Evolutionary conservation across 2,113 vertebrate genomes (phyloP), one percentile per base, ranked within the genome.

Genomic region (Myxocyprinus asiaticus): DNA sequence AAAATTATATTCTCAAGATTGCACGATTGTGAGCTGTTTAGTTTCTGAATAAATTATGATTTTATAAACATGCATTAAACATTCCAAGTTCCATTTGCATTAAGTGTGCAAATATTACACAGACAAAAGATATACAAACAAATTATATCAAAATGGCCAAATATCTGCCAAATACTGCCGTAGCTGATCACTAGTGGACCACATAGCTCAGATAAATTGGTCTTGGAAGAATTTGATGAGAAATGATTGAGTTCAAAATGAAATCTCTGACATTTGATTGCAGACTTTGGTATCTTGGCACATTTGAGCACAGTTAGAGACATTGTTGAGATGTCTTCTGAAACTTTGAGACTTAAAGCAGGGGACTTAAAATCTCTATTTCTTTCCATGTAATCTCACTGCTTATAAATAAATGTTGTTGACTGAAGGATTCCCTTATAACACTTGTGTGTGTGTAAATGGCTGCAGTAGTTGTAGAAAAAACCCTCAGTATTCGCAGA

Each of bases 31-130:
- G n/a, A 43, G 22, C 11, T 15, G 51, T 55, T 70, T 70, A 55
- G 44, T 67, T 14, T 48, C n/a, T 67, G 65, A 67, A 50, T 67
- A 45, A 67, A 47, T 44, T 55, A 12, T 56, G 51, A 70, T 70
- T 70, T 70, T 51, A 51, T 33, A 33, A 50, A 1, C 67, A 68
- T 3, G n/a, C 3, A 48, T 2, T 17, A n/a, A 67, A 67, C 15
- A 67, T 44, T 17, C n/a, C 63, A 65, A 65, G 45, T 65, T 65
- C 11, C 15, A 67, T 67, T 67, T 6, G 64, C 4, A 45, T 7
- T 44, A 47, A 47, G 47, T 66, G 44, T 66, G 15, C 64, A 15
- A 15, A 10, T 48, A 17, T 48, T 67, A 67, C 65, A 67, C 65
- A 67, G 8, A 48, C 64, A 66, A 48, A 48, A 48, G n/a, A 6